Conservation (phyloP, 2,888 invertebrate genomes). For the Sarcophaga caerulescens region DNA sequence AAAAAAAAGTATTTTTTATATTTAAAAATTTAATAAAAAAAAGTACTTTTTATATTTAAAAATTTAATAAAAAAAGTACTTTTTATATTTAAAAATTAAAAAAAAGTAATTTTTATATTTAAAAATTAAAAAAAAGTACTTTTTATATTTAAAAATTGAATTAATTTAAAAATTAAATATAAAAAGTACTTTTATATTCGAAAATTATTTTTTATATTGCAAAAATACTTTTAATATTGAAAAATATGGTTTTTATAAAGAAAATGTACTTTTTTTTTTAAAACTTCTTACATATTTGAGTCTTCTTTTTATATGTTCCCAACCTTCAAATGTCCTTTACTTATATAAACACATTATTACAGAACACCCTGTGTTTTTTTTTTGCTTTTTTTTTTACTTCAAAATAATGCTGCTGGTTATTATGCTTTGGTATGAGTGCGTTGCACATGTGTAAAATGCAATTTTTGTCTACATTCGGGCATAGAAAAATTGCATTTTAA, state of each 20-base stretch:
- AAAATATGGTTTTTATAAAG: not conserved
- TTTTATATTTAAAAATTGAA: no score
- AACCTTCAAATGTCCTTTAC: no score
- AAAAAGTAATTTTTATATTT: no score
- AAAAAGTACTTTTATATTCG: no score
- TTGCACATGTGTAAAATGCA: conserved; percentile 62
- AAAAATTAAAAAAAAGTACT: no score
- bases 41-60: no score
- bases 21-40: no score
- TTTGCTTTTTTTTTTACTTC: not conserved
- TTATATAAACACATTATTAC: not conserved
- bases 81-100: no score
- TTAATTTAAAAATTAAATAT: no score
- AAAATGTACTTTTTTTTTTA: not conserved
- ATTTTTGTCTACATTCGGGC: conserved; percentile 49
- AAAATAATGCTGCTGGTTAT: not conserved
- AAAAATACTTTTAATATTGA: no score
- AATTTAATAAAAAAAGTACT: no score
- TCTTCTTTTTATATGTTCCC: not conserved
- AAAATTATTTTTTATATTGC: no score
- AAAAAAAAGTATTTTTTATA: not conserved
- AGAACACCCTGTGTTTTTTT: conserved; percentile 7
- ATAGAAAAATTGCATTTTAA: conserved; percentile 65
- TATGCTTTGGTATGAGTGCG: not conserved
- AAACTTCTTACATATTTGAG: not conserved